Percentiles rank a stretch among this genome's conserved stretches.
These are phyloP conservation scores for Sycophaga agraensis DNA, from an alignment of 1,140 invertebrate genomes.

Conservation along the genomic window DNA sequence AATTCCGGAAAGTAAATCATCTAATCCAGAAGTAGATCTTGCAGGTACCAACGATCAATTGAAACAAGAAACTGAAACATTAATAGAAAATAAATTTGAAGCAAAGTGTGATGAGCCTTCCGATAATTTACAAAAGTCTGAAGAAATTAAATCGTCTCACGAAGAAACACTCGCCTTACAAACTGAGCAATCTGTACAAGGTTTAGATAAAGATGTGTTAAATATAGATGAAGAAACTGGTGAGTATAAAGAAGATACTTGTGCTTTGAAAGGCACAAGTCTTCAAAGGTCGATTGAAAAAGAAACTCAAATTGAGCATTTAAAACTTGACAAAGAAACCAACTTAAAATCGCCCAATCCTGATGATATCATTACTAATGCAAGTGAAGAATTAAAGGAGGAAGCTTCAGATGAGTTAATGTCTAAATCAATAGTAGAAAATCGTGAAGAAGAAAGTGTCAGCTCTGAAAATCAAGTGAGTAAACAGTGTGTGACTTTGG, in stretches of 20 bases:
- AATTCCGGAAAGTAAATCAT: too few species aligned
- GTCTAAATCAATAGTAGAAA: not conserved
- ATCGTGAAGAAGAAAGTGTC: not conserved
- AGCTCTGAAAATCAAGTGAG: constrained; percentile 3
- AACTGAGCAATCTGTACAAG: not conserved
- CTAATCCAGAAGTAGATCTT: too few species aligned
- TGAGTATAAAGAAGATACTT: not conserved
- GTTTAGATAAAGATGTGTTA: not conserved
- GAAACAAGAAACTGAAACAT: too few species aligned
- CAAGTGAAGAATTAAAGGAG: not conserved
- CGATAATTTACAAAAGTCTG: too few species aligned
- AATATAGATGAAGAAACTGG: not conserved
- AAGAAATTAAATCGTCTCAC: too few species aligned
- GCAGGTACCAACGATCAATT: too few species aligned
- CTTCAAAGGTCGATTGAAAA: too few species aligned
- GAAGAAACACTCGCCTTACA: too few species aligned
- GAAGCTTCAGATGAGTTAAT: not conserved
- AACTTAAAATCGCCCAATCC: not conserved
- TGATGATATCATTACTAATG: not conserved
- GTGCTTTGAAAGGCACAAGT: not conserved
- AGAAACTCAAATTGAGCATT: not conserved
- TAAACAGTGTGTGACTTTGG: not conserved
- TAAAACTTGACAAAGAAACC: not conserved
- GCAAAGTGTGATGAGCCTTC: too few species aligned
- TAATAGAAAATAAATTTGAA: too few species aligned